phyloP scores from a whole-genome alignment of 2,888 invertebrate genomes.

The Petrophora chlorosata region DNA sequence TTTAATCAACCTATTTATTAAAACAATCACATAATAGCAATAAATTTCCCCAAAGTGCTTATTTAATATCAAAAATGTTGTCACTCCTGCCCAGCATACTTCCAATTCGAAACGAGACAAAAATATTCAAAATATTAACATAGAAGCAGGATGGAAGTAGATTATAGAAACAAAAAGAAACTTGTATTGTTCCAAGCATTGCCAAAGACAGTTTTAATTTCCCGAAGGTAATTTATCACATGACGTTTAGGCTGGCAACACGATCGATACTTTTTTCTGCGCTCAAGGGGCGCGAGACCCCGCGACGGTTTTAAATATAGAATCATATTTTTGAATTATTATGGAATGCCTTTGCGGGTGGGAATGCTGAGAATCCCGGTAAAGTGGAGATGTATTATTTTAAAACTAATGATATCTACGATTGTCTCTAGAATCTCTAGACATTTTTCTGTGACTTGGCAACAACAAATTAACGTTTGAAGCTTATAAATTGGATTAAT shows the following conservation, averaged over 20 bases:
- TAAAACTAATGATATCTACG: slow-evolving; percentile 15
- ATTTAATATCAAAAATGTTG: slow-evolving; percentile 33
- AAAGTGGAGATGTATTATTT: slow-evolving; percentile 30
- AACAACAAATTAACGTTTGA: too few relatives aligned
- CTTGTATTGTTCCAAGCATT: slow-evolving; percentile 74
- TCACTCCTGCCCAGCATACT: slow-evolving; percentile 24
- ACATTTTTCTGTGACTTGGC: too few relatives aligned
- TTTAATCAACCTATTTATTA: slow-evolving; percentile 10
- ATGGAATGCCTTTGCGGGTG: slow-evolving; percentile 76
- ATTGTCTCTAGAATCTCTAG: too few relatives aligned
- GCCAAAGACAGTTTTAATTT: slow-evolving; percentile 80
- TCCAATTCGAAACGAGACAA: slow-evolving; percentile 28
- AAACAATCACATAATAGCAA: slow-evolving; percentile 35
- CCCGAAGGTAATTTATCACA: slow-evolving; percentile 83
- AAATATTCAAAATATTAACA: slow-evolving; percentile 35
- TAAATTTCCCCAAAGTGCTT: slow-evolving; percentile 27
- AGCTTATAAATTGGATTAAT: too few relatives aligned
- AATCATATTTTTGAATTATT: slow-evolving; percentile 59
- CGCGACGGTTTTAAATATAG: slow-evolving; percentile 78
- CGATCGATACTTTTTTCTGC: slow-evolving; percentile 63
- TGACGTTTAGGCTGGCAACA: slow-evolving; percentile 39
- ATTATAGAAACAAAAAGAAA: slow-evolving; percentile 56
- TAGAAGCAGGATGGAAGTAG: slow-evolving; percentile 45
- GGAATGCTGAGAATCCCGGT: slow-evolving; percentile 43
- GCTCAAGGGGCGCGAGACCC: slow-evolving; percentile 65